Evolutionary conservation across 2,888 invertebrate species (phyloP).

Genomic region (Alviniconcha strummeri): DNA sequence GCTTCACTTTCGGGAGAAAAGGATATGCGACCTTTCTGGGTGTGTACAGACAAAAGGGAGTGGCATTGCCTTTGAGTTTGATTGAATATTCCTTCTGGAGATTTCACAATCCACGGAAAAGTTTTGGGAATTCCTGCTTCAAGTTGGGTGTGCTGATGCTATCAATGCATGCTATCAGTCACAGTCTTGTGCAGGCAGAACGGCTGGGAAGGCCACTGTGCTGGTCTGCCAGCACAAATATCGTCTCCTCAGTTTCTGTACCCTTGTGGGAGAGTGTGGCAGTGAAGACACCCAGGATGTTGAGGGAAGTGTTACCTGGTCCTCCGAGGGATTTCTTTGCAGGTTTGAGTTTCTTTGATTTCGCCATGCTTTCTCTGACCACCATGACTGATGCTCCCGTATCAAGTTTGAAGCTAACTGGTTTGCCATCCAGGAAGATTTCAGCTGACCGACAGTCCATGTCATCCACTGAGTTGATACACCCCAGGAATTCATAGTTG

Average conservation of each 20-base stretch:
- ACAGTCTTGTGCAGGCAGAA: neutral
- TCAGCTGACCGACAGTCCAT: neutral
- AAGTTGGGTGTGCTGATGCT: neutral
- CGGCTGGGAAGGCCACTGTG: neutral
- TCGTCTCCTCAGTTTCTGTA: neutral
- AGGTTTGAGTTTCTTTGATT: neutral
- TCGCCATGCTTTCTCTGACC: neutral
- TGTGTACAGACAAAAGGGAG: neutral
- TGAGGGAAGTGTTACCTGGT: neutral
- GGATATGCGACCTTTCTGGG: neutral
- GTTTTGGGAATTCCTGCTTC: constrained; percentile 13
- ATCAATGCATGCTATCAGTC: neutral
- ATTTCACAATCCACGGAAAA: constrained; percentile 7
- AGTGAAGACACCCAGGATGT: neutral
- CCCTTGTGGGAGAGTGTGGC: neutral
- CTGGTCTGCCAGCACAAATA: neutral
- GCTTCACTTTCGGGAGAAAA: constrained; percentile 6
- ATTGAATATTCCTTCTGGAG: neutral
- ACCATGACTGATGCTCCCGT: constrained; percentile 9
- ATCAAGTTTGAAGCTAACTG: constrained; percentile 5
- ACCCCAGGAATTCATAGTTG: neutral
- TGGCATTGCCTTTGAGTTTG: neutral
- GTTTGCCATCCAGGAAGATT: neutral
- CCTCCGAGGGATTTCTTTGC: neutral
- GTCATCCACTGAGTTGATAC: neutral